Evolutionary conservation across 2,797 vertebrate species (phyloP).

Genomic region (Cynopterus sphinx): DNA sequence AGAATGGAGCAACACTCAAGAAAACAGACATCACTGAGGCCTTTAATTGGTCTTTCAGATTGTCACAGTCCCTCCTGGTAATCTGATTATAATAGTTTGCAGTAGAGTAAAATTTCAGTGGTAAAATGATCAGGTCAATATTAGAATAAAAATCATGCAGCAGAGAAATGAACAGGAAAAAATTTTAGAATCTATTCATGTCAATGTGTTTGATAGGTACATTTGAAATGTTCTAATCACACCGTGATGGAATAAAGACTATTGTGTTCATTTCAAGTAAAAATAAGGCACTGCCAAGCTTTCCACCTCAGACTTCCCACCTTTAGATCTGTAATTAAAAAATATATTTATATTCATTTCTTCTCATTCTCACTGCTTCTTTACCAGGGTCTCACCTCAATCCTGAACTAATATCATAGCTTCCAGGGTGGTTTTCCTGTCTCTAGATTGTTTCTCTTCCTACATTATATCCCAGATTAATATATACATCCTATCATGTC

Average conservation of each 20-base stretch:
- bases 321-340: neutral
- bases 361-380: neutral
- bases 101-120: slow-evolving; percentile 34
- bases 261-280: slow-evolving; percentile 16
- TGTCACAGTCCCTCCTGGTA: neutral
- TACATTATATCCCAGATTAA: neutral
- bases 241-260: neutral
- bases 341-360: neutral
- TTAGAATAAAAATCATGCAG: slow-evolving; percentile 26
- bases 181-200: slow-evolving; percentile 42
- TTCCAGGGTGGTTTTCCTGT: neutral
- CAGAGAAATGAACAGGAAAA: slow-evolving; percentile 44
- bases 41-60: neutral
- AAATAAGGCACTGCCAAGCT: neutral
- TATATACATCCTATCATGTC: neutral
- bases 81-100: slow-evolving; percentile 12
- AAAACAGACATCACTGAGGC: neutral
- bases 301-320: neutral
- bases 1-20: neutral
- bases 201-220: slow-evolving; percentile 16
- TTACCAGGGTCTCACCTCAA: neutral
- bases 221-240: neutral
- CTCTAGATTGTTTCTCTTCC: neutral
- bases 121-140: slow-evolving; percentile 13
- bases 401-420: neutral